A percentile compares a stretch with the other conserved stretches of the same genome.
These are phyloP conservation scores for Tenthredo livida DNA, from an alignment of 2,888 invertebrate species.

Conservation along the genomic window DNA sequence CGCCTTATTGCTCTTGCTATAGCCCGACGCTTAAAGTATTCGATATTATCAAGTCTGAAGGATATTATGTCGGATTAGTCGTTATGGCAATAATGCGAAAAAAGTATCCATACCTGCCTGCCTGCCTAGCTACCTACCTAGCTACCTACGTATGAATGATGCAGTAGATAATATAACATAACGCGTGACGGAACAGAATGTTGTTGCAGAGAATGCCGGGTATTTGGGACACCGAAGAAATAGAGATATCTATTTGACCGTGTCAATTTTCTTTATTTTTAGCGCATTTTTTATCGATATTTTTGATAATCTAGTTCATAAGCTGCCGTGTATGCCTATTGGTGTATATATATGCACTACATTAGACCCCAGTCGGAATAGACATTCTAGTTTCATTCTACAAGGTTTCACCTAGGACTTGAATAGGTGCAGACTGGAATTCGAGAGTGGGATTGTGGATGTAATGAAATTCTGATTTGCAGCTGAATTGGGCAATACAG, in stretches of 20 bases:
- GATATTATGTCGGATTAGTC: conserved; percentile 2
- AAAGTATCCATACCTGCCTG: background rate
- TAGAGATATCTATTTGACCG: background rate
- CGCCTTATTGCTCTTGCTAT: background rate
- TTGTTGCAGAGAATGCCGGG: conserved; percentile 6
- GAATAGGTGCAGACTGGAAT: too few species aligned
- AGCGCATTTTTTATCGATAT: background rate
- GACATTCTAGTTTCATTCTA: too few species aligned
- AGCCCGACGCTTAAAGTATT: background rate
- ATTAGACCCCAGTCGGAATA: too few species aligned
- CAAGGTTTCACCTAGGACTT: too few species aligned
- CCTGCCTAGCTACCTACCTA: background rate
- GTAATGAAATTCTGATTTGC: too few species aligned
- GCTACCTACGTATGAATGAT: background rate
- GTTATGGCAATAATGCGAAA: background rate
- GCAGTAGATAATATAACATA: background rate
- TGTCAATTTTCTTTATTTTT: background rate
- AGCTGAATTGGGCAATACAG: too few species aligned
- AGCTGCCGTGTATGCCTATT: too few species aligned
- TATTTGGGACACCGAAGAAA: conserved; percentile 20
- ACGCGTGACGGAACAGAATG: conserved; percentile 47
- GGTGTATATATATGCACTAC: too few species aligned
- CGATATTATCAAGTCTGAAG: background rate
- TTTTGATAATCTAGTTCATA: background rate
- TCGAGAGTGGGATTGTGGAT: too few species aligned